Conservation (phyloP, 2,113 vertebrate species). For the Callospermophilus lateralis region DNA sequence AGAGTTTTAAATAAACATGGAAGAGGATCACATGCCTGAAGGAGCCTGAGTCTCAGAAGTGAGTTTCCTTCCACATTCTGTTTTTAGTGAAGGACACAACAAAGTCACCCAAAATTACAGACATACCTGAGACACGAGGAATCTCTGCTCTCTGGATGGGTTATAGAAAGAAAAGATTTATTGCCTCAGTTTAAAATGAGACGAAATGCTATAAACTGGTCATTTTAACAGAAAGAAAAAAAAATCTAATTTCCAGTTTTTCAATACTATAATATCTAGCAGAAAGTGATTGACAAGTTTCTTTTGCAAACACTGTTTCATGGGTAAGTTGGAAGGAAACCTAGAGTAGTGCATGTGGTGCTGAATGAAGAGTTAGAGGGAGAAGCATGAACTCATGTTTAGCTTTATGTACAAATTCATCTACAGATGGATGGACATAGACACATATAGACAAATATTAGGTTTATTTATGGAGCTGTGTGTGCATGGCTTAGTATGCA, state of each 20-base stretch:
- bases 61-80: background rate
- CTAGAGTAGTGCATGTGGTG: background rate
- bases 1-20: background rate
- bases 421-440: background rate
- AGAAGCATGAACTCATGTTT: background rate
- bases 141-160: background rate
- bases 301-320: background rate
- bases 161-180: background rate
- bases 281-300: background rate
- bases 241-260: background rate
- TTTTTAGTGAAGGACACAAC: background rate
- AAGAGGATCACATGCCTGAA: background rate
- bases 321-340: background rate
- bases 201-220: background rate
- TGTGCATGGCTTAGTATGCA: background rate
- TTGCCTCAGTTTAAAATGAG: background rate
- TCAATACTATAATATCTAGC: background rate
- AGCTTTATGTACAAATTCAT: background rate
- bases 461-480: background rate
- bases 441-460: background rate
- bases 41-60: background rate
- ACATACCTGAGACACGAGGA: background rate
- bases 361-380: background rate
- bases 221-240: slow-evolving; percentile 29
- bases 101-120: background rate